Evolutionary conservation across 2,797 vertebrate species (phyloP).

Genomic region (Scolopax bukidnonensis): DNA sequence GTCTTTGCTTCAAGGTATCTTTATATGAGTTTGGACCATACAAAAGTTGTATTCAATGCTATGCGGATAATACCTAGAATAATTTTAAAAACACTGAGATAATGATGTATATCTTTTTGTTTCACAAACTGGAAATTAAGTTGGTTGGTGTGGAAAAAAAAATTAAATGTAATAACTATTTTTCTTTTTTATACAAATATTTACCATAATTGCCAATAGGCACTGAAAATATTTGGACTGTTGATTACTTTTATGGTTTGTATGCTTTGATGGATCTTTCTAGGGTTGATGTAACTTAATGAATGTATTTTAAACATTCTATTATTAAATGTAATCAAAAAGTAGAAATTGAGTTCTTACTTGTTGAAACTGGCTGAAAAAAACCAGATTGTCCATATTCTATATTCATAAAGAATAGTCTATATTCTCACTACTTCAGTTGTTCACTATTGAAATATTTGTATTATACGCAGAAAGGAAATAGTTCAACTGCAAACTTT

Average conservation of each 20-base stretch:
- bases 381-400: neutral
- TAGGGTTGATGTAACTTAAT: neutral
- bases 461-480: neutral
- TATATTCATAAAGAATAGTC: too few species aligned
- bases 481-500: neutral
- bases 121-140: neutral
- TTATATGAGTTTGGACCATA: constrained; percentile 30
- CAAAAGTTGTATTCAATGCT: neutral
- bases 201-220: neutral
- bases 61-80: neutral
- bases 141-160: neutral
- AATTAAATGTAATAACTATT: neutral
- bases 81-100: neutral
- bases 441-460: neutral
- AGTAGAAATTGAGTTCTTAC: neutral
- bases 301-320: neutral
- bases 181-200: neutral
- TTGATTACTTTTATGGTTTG: neutral
- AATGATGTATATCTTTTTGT: neutral
- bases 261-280: neutral
- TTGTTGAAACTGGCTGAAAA: neutral
- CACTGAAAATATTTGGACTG: neutral
- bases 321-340: neutral
- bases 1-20: constrained; percentile 67
- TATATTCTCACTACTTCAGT: neutral